These are phyloP conservation scores for Dryobotodes eremita DNA, from an alignment of 2,888 invertebrate genomes.

Conservation along the genomic window DNA sequence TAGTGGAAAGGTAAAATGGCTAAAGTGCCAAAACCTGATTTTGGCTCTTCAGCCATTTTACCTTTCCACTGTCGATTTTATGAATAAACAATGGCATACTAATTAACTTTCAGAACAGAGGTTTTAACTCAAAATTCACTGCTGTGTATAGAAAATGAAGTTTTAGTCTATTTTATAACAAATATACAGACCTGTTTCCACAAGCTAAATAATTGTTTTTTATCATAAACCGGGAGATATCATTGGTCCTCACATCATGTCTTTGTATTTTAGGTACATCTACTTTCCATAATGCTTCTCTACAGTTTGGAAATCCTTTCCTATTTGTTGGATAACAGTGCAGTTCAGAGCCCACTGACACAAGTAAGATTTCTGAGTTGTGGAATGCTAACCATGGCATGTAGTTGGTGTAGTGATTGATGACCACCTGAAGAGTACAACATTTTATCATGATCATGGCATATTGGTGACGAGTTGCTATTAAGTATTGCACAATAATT, in stretches of 20 bases:
- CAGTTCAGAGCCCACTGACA: slow-evolving; percentile 81
- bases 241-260: slow-evolving; percentile 85
- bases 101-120: neutral
- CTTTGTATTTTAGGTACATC: slow-evolving; percentile 80
- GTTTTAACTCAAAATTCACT: neutral
- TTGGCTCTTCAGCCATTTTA: too few species aligned
- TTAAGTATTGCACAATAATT: slow-evolving; percentile 3
- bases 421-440: slow-evolving; percentile 71
- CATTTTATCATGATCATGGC: neutral
- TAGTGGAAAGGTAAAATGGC: too few species aligned
- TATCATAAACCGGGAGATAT: slow-evolving; percentile 85
- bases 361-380: slow-evolving; percentile 76
- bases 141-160: neutral
- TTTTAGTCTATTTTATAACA: neutral
- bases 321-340: slow-evolving; percentile 76
- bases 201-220: slow-evolving; percentile 80
- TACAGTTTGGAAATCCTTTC: slow-evolving; percentile 74
- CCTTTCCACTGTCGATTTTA: neutral
- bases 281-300: slow-evolving; percentile 75
- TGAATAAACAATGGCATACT: neutral
- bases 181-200: slow-evolving; percentile 83
- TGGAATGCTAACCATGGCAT: slow-evolving; percentile 85
- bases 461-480: neutral
- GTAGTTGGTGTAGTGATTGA: slow-evolving; percentile 79
- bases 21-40: too few species aligned